phyloP scores from a whole-genome alignment of 2,888 invertebrate species.

The Liodrosophila aerea region DNA sequence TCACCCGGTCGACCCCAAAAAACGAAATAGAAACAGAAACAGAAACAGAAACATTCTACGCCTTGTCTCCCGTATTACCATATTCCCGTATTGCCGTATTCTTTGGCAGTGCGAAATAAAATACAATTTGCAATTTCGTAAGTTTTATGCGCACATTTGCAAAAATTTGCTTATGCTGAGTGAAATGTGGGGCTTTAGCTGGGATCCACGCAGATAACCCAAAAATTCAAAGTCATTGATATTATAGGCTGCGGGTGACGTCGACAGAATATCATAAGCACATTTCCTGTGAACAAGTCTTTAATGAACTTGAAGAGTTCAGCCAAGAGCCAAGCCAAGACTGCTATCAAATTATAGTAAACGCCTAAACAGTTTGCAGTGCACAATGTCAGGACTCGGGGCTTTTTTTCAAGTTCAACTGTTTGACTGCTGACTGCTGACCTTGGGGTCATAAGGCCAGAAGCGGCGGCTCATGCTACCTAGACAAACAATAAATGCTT shows the following conservation, averaged over 20 bases:
- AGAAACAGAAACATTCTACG: too few species aligned
- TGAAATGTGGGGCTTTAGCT: constrained; percentile 6
- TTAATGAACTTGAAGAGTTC: constrained; percentile 13
- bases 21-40: background rate
- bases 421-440: constrained; percentile 25
- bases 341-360: constrained; percentile 40
- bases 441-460: constrained; percentile 49
- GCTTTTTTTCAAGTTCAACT: constrained; percentile 60
- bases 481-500: constrained; percentile 68
- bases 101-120: constrained; percentile 40
- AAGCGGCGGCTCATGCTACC: constrained; percentile 36
- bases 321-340: constrained; percentile 8
- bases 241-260: constrained; percentile 47
- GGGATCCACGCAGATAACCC: too few species aligned
- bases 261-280: constrained; percentile 26
- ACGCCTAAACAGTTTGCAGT: constrained; percentile 27
- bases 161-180: constrained; percentile 63
- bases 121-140: constrained; percentile 72
- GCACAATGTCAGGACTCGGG: constrained; percentile 39
- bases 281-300: constrained; percentile 11
- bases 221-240: constrained; percentile 18
- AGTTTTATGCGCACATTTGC: constrained; percentile 72
- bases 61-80: too few species aligned
- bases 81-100: constrained; percentile 2
- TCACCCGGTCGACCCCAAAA: constrained; percentile 12